These are phyloP conservation scores for Drosophila testacea DNA, from an alignment of 2,888 invertebrate species.

Conservation along the genomic window DNA sequence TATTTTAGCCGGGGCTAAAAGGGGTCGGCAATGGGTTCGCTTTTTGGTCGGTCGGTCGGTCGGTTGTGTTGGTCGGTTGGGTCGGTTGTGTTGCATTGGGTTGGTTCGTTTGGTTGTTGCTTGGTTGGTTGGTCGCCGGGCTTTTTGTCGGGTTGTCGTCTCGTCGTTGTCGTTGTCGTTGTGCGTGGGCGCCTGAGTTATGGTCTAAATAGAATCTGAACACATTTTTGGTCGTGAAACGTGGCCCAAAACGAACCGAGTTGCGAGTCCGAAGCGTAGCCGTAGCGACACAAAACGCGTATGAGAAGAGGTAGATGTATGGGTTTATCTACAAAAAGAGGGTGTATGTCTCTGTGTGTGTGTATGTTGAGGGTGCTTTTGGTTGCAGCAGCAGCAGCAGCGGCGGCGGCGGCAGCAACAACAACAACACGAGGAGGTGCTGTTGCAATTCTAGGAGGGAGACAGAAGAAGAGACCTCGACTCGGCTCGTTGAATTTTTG, in stretches of 20 bases:
- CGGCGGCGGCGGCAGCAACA: neutral
- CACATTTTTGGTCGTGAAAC: slow-evolving; percentile 39
- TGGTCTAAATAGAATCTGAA: slow-evolving; percentile 70
- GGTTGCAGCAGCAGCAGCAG: neutral
- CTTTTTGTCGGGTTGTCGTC: neutral
- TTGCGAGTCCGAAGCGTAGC: slow-evolving; percentile 4
- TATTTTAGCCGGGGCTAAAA: slow-evolving; percentile 12
- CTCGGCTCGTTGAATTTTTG: slow-evolving; percentile 52
- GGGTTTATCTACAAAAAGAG: too few relatives aligned
- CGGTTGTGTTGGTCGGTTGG: slow-evolving; percentile 4
- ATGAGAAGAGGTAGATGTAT: neutral
- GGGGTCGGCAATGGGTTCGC: slow-evolving; percentile 22
- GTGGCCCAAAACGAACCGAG: slow-evolving; percentile 18
- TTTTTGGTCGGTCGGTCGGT: slow-evolving; percentile 20
- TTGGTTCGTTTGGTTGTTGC: slow-evolving; percentile 7
- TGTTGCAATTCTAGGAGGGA: neutral
- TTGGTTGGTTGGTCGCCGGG: slow-evolving; percentile 3
- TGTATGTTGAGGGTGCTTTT: too few relatives aligned
- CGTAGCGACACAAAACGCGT: slow-evolving; percentile 4
- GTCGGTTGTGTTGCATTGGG: neutral
- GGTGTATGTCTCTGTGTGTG: too few relatives aligned
- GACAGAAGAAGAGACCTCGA: slow-evolving; percentile 10
- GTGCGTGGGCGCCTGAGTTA: slow-evolving; percentile 58
- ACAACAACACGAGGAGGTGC: neutral
- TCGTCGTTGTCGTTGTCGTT: slow-evolving; percentile 12